Conservation (phyloP, 2,888 invertebrate genomes). For the Lymantria dispar region DNA sequence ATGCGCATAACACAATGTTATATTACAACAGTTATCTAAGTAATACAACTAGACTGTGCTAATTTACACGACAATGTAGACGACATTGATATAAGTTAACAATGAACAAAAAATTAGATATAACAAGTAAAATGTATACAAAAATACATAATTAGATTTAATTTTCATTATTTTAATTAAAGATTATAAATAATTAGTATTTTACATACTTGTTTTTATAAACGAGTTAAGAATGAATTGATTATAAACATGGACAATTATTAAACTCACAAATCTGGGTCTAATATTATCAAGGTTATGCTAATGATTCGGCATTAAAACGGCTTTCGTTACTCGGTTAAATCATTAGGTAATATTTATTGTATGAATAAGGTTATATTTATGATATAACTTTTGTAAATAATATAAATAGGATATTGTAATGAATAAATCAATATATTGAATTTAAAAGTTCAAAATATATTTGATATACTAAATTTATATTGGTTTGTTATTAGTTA, state of each 20-base stretch:
- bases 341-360: constrained; percentile 29
- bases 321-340: constrained; percentile 33
- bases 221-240: constrained; percentile 1
- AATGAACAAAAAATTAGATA: background rate
- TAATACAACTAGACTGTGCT: constrained; percentile 22
- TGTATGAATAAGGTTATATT: constrained; percentile 15
- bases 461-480: no score
- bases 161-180: background rate
- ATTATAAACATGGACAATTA: constrained; percentile 11
- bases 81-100: background rate
- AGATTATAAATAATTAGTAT: background rate
- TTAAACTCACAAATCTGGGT: constrained; percentile 4
- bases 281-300: constrained; percentile 25
- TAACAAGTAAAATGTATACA: no score
- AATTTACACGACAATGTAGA: background rate
- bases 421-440: no score
- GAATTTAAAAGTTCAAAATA: no score
- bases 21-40: constrained; percentile 31
- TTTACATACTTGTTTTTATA: background rate
- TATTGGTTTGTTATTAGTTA: no score
- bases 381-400: constrained; percentile 25
- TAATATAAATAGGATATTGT: background rate
- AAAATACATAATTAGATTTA: no score
- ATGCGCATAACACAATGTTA: constrained; percentile 26
- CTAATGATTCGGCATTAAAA: constrained; percentile 24